Evolutionary conservation across 2,113 vertebrate genomes (phyloP).

Genomic region (Turdus rufiventris): DNA sequence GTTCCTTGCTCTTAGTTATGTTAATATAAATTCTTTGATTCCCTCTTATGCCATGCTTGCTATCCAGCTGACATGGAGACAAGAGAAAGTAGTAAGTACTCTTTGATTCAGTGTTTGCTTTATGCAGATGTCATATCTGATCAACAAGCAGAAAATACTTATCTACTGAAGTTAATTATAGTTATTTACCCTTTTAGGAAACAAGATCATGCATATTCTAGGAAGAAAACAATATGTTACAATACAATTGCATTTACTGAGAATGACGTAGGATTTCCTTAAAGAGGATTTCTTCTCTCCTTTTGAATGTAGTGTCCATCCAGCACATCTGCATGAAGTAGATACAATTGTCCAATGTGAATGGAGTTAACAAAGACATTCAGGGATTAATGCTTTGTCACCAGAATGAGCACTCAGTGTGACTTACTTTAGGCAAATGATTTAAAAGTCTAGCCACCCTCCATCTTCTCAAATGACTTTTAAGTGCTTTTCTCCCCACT

Average conservation of each 20-base stretch:
- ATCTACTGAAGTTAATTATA: neutral
- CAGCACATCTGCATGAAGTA: neutral
- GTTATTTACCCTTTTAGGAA: neutral
- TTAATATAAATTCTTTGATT: neutral
- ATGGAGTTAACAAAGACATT: neutral
- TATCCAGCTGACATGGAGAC: neutral
- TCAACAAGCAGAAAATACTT: neutral
- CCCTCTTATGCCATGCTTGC: neutral
- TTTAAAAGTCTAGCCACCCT: neutral
- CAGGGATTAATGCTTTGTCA: neutral
- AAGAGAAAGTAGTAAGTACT: neutral
- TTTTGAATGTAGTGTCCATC: neutral
- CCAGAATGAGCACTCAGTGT: neutral
- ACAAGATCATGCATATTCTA: neutral
- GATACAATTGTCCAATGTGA: neutral
- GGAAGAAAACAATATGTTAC: neutral
- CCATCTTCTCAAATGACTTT: conserved; percentile 5
- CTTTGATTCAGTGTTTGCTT: neutral
- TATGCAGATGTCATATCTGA: neutral
- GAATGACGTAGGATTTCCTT: neutral
- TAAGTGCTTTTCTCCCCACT: neutral
- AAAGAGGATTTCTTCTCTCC: neutral
- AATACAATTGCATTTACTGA: neutral
- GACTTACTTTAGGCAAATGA: neutral
- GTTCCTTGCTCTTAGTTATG: neutral